A percentile compares a stretch with the other conserved stretches of the same genome.
Evolutionary conservation across 92 coral and sea anemone species (phyloP).

Genomic region (Palythoa heliodiscus): DNA sequence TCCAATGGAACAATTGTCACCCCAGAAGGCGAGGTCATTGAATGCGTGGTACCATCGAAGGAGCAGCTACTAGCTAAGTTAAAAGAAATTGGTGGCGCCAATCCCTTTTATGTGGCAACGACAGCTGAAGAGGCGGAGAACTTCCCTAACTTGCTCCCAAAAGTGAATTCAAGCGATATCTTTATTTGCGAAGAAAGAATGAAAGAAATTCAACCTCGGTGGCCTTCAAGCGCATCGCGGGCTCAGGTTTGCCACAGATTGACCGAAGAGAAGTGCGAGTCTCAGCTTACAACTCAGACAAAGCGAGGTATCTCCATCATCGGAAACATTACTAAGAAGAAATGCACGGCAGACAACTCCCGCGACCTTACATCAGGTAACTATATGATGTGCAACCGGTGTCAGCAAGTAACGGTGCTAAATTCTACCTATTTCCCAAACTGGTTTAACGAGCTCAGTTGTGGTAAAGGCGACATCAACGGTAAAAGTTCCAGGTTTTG

Average conservation of each 20-base stretch:
- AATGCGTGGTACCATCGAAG: conserved; percentile 9
- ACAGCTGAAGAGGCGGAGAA: conserved; percentile 9
- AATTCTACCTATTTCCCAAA: background rate
- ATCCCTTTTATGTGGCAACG: conserved; percentile 19
- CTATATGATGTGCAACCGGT: background rate
- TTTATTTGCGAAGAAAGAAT: background rate
- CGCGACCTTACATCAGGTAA: background rate
- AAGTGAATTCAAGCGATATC: background rate
- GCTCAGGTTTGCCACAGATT: background rate
- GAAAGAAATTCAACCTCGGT: no score
- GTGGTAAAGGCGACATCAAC: background rate
- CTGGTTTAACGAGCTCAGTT: conserved; percentile 10
- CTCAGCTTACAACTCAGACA: background rate
- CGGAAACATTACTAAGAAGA: background rate
- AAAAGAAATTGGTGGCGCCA: conserved; percentile 35
- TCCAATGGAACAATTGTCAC: background rate
- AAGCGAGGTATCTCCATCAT: no score
- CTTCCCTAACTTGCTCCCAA: conserved; percentile 22
- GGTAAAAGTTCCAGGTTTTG: background rate
- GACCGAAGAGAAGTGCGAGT: background rate
- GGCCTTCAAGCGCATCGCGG: no score
- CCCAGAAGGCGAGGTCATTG: background rate
- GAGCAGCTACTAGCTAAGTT: conserved; percentile 15
- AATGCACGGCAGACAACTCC: background rate
- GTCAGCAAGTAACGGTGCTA: conserved; percentile 4